These are phyloP conservation scores for Ischnura elegans DNA, from an alignment of 2,888 invertebrate genomes.

Conservation along the genomic window DNA sequence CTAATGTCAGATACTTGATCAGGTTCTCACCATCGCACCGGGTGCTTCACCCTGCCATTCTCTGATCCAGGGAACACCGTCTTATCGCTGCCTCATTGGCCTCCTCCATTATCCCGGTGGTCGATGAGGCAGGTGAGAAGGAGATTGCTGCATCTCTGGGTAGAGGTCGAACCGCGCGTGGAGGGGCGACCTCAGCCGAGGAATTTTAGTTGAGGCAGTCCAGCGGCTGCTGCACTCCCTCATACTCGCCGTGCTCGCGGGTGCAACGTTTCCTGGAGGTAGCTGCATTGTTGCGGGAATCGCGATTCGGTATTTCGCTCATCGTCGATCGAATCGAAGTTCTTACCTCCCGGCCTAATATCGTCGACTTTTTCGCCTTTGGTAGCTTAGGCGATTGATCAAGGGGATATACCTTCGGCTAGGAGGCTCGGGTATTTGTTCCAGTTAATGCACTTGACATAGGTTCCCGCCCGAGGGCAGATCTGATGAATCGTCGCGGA, in stretches of 20 bases:
- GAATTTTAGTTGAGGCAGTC: slow-evolving; percentile 14
- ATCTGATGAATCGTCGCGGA: not conserved
- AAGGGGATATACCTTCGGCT: not conserved
- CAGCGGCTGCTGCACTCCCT: not conserved
- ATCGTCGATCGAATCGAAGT: not conserved
- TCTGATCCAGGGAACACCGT: not conserved
- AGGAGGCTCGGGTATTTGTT: not conserved
- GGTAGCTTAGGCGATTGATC: not conserved
- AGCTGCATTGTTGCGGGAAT: not conserved
- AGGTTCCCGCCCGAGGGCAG: not conserved
- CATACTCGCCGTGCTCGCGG: not conserved
- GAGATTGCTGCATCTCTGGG: not conserved
- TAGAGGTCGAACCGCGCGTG: not conserved
- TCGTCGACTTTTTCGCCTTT: not conserved
- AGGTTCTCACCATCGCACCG: too few relatives aligned
- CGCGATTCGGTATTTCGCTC: not conserved
- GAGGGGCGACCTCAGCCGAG: not conserved
- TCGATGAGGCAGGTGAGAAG: not conserved
- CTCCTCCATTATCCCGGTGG: not conserved
- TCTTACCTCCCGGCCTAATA: not conserved
- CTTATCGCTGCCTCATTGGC: not conserved
- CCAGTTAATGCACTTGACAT: not conserved
- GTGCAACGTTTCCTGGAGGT: not conserved
- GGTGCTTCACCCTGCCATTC: not conserved
- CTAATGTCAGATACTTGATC: too few relatives aligned